phyloP scores from a whole-genome alignment of 2,113 vertebrate genomes.

The Bostrychus sinensis region DNA sequence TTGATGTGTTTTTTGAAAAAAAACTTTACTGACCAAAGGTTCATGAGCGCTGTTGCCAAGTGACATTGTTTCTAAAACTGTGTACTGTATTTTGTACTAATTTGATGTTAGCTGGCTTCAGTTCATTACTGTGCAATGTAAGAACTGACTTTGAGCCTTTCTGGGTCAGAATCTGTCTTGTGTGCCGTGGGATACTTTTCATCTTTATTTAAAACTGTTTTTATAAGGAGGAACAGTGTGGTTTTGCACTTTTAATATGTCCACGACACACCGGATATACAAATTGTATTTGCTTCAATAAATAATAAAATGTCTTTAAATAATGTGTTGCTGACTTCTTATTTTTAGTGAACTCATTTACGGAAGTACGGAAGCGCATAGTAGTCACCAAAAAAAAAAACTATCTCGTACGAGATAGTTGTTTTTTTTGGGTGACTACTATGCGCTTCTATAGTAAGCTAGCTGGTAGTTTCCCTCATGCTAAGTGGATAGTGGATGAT shows the following conservation, averaged over 20 bases:
- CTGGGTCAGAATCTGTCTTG: conserved; percentile 65
- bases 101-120: conserved; percentile 58
- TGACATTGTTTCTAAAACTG: conserved; percentile 61
- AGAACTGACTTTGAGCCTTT: conserved; percentile 73
- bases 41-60: conserved; percentile 60
- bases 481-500: no score
- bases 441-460: no score
- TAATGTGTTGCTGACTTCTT: conserved; percentile 18
- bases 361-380: no score
- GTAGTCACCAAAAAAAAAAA: no score
- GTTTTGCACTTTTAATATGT: conserved; percentile 82
- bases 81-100: conserved; percentile 77
- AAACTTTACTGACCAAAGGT: conserved; percentile 71
- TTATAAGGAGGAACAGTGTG: conserved; percentile 74
- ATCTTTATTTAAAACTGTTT: conserved; percentile 81
- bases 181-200: conserved; percentile 71
- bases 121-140: conserved; percentile 69
- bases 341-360: background rate
- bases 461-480: no score
- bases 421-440: no score
- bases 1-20: conserved; percentile 68
- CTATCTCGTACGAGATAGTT: no score
- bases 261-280: conserved; percentile 73
- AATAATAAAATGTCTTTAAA: conserved; percentile 77
- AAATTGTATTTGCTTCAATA: conserved; percentile 79